A percentile compares a stretch with the other conserved stretches of the same genome.
Conservation (phyloP, 2,797 vertebrate genomes). For the Parotocinclus haroldoi region DNA sequence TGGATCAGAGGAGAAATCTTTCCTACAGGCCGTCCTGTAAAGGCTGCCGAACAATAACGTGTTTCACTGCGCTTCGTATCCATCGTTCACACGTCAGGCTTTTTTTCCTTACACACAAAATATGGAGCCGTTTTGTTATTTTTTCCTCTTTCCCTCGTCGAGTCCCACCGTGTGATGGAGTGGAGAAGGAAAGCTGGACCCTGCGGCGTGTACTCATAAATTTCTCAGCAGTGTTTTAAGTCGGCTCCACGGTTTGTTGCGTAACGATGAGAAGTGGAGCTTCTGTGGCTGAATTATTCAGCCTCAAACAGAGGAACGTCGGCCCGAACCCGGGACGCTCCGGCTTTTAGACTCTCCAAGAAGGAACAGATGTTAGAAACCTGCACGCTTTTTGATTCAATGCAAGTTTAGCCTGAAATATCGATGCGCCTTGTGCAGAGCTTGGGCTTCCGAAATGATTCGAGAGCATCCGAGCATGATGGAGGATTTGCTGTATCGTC, state of each 20-base stretch:
- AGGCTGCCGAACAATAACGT: too few species aligned
- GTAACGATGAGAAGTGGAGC: conserved; percentile 56
- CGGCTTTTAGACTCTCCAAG: neutral
- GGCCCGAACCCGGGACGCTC: neutral
- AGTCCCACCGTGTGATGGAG: neutral
- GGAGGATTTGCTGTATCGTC: too few species aligned
- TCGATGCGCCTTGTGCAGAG: too few species aligned
- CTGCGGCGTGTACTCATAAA: conserved; percentile 73
- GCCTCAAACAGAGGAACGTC: conserved; percentile 32
- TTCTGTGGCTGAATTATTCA: conserved; percentile 73
- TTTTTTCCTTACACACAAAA: neutral
- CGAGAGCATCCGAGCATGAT: too few species aligned
- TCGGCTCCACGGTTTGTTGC: conserved; percentile 62
- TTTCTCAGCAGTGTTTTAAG: conserved; percentile 70
- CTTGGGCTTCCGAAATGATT: too few species aligned
- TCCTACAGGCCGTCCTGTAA: too few species aligned
- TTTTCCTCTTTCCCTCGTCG: neutral
- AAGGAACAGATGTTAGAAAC: neutral
- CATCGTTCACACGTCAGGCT: too few species aligned
- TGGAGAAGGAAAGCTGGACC: neutral
- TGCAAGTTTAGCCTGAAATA: too few species aligned
- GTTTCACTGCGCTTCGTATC: too few species aligned
- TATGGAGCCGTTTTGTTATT: neutral
- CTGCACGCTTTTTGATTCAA: neutral
- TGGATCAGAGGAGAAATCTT: too few species aligned